Percentiles rank a stretch among this genome's conserved stretches.
phyloP scores from a whole-genome alignment of 2,888 invertebrate genomes.

The Sarcophaga subvicina region DNA sequence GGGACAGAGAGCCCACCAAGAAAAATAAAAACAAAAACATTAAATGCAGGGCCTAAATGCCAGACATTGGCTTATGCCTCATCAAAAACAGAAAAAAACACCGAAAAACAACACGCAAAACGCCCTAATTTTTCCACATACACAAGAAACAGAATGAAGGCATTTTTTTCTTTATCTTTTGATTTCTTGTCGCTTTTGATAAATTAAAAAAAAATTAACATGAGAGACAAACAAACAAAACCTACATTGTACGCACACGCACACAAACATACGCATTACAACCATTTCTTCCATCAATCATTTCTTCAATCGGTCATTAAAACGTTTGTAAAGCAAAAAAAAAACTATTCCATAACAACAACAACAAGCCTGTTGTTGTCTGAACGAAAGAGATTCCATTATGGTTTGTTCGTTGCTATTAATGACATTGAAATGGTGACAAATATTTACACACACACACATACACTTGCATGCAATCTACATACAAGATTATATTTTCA shows the following conservation, averaged over 20 bases:
- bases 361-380: neutral
- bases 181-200: conserved; percentile 21
- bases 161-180: conserved; percentile 21
- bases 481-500: neutral
- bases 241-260: neutral
- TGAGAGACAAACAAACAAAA: neutral
- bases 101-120: conserved; percentile 24
- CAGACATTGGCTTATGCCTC: conserved; percentile 36
- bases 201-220: conserved; percentile 9
- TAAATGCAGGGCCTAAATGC: neutral
- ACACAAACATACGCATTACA: neutral
- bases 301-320: conserved; percentile 12
- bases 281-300: conserved; percentile 16
- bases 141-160: neutral
- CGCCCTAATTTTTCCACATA: conserved; percentile 55
- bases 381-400: neutral
- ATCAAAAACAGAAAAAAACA: neutral
- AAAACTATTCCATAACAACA: neutral
- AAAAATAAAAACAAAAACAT: neutral
- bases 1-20: conserved; percentile 18
- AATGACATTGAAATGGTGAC: too few species aligned
- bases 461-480: neutral
- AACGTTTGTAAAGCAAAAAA: neutral
- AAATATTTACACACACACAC: neutral
- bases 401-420: neutral